Evolutionary conservation across 1,140 invertebrate species (phyloP).

Genomic region (Drosophila sproati): DNA sequence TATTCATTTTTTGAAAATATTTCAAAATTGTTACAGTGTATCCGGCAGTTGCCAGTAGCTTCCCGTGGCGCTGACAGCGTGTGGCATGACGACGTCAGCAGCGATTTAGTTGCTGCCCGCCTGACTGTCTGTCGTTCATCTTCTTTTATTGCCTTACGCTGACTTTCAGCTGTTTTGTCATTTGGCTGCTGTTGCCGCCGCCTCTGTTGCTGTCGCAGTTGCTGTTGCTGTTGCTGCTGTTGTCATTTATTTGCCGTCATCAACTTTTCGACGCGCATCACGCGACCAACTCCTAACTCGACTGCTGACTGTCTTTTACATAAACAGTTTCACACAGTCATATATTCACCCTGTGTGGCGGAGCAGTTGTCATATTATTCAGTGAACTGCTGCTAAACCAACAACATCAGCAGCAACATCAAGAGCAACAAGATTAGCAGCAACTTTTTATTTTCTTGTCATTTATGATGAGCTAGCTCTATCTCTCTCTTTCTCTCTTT

Average conservation of each 20-base stretch:
- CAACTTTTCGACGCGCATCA: constrained; percentile 67
- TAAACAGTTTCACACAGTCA: constrained; percentile 41
- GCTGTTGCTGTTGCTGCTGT: constrained; percentile 46
- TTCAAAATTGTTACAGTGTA: constrained; percentile 4
- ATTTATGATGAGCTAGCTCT: not conserved
- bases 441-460: not conserved
- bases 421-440: constrained; percentile 1
- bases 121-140: constrained; percentile 71
- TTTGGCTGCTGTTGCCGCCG: constrained; percentile 38
- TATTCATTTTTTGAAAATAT: too few species aligned
- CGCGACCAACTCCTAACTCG: constrained; percentile 70
- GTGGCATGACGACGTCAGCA: constrained; percentile 59
- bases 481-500: not conserved
- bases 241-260: constrained; percentile 75
- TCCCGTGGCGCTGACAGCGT: constrained; percentile 3
- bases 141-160: constrained; percentile 64
- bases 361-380: not conserved
- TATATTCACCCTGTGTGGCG: not conserved
- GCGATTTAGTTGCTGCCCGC: constrained; percentile 70
- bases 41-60: constrained; percentile 5
- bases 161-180: constrained; percentile 38
- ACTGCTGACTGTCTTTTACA: constrained; percentile 65
- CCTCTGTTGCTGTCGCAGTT: constrained; percentile 30
- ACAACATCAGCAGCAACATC: constrained; percentile 13
- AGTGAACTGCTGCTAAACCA: constrained; percentile 6